Evolutionary conservation across 1,140 invertebrate genomes (phyloP).

Genomic region (Pseudoatta argentina): DNA sequence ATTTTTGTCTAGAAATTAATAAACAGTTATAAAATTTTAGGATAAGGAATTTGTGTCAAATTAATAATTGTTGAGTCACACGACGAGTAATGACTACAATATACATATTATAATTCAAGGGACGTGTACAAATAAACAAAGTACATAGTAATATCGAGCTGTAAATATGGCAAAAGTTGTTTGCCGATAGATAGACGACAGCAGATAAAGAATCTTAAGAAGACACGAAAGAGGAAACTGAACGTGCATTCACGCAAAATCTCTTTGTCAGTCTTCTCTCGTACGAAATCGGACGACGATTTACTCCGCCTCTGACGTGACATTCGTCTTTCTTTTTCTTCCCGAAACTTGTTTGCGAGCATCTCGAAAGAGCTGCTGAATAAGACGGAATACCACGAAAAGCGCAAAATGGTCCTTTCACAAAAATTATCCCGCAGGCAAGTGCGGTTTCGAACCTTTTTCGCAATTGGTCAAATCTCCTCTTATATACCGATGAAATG

Average conservation of each 20-base stretch:
- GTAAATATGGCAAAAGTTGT: background rate
- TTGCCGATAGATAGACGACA: background rate
- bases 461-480: conserved; percentile 48
- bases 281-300: conserved; percentile 54
- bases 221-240: conserved; percentile 24
- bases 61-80: background rate
- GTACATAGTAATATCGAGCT: background rate
- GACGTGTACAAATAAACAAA: background rate
- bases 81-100: background rate
- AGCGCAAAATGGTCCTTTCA: background rate
- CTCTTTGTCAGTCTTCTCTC: conserved; percentile 49
- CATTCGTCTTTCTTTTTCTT: conserved; percentile 29
- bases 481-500: conserved; percentile 50
- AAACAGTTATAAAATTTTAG: too few species aligned
- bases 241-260: conserved; percentile 51
- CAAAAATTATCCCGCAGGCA: conserved; percentile 34
- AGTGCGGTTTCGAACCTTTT: conserved; percentile 26
- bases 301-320: conserved; percentile 49
- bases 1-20: too few species aligned
- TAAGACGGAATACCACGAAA: background rate
- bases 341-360: conserved; percentile 23
- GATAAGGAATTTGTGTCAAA: too few species aligned
- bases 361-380: conserved; percentile 22
- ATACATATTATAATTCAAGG: too few species aligned
- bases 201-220: conserved; percentile 24